phyloP scores from a whole-genome alignment of 2,113 vertebrate species.

The Ploceus nigricollis region DNA sequence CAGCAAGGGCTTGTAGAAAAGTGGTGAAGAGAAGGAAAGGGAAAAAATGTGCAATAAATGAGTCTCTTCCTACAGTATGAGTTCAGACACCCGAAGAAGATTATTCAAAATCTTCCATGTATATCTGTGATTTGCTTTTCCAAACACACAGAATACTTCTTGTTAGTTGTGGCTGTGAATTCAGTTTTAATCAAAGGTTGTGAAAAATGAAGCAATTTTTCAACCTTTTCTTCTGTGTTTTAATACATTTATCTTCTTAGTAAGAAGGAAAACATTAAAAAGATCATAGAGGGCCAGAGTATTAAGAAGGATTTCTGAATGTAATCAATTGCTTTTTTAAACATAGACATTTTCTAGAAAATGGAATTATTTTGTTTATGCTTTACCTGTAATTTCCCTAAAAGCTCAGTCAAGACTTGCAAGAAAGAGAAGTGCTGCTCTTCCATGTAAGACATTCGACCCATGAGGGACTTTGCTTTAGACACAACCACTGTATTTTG shows the following conservation, averaged over 20 bases:
- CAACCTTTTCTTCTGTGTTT: not conserved
- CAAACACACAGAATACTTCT: not conserved
- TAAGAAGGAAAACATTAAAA: not conserved
- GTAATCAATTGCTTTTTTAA: not conserved
- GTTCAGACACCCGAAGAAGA: not conserved
- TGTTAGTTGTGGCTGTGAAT: not conserved
- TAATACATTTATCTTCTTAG: not conserved
- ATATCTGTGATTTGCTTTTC: not conserved
- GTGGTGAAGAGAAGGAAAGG: not conserved
- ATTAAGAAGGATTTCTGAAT: not conserved
- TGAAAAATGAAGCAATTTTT: not conserved
- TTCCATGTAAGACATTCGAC: not conserved
- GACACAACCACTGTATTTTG: not conserved
- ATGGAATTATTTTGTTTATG: fast-evolving
- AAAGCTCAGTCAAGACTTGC: not conserved
- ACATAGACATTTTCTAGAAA: not conserved
- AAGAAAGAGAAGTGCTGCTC: not conserved
- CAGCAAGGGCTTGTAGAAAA: not conserved
- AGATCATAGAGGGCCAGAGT: not conserved
- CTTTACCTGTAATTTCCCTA: not conserved
- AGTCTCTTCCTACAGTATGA: not conserved
- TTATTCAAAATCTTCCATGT: not conserved
- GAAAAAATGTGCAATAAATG: fast-evolving
- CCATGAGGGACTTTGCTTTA: not conserved
- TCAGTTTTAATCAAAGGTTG: not conserved